Conservation (phyloP, 2,888 invertebrate species). For the Poecilobothrus nobilitatus region DNA sequence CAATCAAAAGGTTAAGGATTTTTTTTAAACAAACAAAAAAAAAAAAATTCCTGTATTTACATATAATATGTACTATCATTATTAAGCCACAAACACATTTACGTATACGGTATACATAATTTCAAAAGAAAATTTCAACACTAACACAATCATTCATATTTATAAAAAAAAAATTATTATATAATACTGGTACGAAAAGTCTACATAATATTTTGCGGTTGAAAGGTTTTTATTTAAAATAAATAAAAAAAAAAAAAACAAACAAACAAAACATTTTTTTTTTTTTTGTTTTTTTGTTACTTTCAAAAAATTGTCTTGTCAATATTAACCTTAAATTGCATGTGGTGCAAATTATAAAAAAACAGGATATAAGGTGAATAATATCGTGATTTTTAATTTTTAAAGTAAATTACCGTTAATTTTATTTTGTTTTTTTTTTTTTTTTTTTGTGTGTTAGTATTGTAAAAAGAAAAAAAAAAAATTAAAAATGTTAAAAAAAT, state of each 20-base stretch:
- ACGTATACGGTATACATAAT: too few species aligned
- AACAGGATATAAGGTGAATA: background rate
- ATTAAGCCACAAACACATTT: too few species aligned
- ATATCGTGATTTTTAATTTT: too few species aligned
- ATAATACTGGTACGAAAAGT: background rate
- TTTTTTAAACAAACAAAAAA: background rate
- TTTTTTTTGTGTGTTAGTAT: too few species aligned
- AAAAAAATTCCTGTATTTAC: background rate
- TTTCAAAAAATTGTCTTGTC: too few species aligned
- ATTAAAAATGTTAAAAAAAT: too few species aligned
- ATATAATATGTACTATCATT: background rate
- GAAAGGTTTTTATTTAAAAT: background rate
- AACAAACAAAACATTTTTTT: too few species aligned
- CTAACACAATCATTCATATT: too few species aligned
- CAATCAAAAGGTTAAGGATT: conserved; percentile 10
- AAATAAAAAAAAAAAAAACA: background rate
- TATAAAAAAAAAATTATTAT: background rate
- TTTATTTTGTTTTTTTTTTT: too few species aligned
- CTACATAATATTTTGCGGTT: background rate
- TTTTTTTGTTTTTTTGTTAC: too few species aligned
- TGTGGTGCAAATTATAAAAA: background rate
- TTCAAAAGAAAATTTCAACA: too few species aligned
- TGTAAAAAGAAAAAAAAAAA: too few species aligned
- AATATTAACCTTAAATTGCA: background rate
- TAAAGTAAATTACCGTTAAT: background rate